phyloP scores from a whole-genome alignment of 1,140 invertebrate genomes.

The Drosophila bocqueti region DNA sequence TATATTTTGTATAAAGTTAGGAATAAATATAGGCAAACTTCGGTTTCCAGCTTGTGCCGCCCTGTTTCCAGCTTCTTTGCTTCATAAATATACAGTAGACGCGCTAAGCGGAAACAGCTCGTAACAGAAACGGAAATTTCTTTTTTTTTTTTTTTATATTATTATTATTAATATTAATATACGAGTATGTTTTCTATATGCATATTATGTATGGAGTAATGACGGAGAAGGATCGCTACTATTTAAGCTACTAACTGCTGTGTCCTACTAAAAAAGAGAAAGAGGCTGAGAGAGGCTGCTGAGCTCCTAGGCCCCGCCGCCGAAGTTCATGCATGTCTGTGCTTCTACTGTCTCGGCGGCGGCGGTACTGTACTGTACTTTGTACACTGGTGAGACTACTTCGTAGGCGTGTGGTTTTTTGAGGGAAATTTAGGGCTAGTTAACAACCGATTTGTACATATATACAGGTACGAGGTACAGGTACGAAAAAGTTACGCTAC shows the following conservation, averaged over 20 bases:
- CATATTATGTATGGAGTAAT: slow-evolving; percentile 51
- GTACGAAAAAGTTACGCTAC: slow-evolving; percentile 42
- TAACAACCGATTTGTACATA: slow-evolving; percentile 50
- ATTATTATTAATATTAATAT: slow-evolving; percentile 7
- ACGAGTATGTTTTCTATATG: slow-evolving; percentile 26
- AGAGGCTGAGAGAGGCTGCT: slow-evolving; percentile 9
- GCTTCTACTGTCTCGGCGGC: neutral
- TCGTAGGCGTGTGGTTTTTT: neutral
- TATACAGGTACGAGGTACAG: slow-evolving; percentile 25
- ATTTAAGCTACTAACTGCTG: slow-evolving; percentile 33
- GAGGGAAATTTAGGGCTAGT: slow-evolving; percentile 25
- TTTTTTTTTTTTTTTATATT: slow-evolving; percentile 6
- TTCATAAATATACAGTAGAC: slow-evolving; percentile 5
- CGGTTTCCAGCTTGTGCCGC: slow-evolving; percentile 13
- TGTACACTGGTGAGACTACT: slow-evolving; percentile 20
- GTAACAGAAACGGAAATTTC: slow-evolving; percentile 16
- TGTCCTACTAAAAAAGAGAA: slow-evolving; percentile 18
- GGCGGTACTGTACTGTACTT: slow-evolving; percentile 44
- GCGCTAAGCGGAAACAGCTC: slow-evolving; percentile 1
- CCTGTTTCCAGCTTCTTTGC: slow-evolving; percentile 8
- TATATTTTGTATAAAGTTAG: slow-evolving; percentile 33
- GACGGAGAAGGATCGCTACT: slow-evolving; percentile 34
- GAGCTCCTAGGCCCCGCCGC: neutral
- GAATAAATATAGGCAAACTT: slow-evolving; percentile 34
- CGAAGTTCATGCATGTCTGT: slow-evolving; percentile 15